Percentiles rank a stretch among this genome's conserved stretches.
These are phyloP conservation scores for Lucilia sericata DNA, from an alignment of 1,140 invertebrate genomes.

Conservation along the genomic window DNA sequence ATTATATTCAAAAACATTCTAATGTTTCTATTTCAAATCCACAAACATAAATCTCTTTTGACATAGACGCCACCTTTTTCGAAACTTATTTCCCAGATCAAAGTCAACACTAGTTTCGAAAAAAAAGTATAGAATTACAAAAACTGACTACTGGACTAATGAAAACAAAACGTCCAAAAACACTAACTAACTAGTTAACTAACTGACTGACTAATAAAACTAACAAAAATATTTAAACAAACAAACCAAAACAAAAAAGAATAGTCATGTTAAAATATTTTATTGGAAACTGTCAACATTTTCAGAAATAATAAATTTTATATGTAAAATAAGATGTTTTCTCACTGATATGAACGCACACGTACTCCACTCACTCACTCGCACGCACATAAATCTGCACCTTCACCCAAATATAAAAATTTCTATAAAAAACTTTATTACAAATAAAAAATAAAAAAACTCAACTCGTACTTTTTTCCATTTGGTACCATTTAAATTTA, in stretches of 20 bases:
- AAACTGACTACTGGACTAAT: background rate
- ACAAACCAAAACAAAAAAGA: background rate
- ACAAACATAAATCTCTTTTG: background rate
- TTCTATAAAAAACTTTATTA: too few relatives aligned
- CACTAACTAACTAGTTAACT: background rate
- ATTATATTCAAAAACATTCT: background rate
- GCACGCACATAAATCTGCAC: background rate
- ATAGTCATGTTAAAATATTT: conserved; percentile 30
- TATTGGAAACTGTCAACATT: conserved; percentile 36
- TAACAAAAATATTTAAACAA: too few relatives aligned
- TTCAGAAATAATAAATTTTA: conserved; percentile 31
- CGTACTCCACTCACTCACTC: background rate
- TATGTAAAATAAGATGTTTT: conserved; percentile 38
- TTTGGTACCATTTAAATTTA: background rate
- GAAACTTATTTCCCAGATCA: background rate
- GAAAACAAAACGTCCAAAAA: background rate
- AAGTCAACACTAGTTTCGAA: background rate
- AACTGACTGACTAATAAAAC: too few relatives aligned
- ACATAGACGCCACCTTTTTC: background rate
- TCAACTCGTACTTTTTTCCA: too few relatives aligned
- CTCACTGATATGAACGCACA: conserved; percentile 23
- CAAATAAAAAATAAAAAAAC: too few relatives aligned
- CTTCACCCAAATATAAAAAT: background rate
- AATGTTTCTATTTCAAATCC: background rate
- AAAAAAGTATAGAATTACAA: background rate